Base-by-base conservation (phyloP, 35 echinoderm and acorn worm genomes). In the Hemicentrotus pulcherrimus region DNA sequence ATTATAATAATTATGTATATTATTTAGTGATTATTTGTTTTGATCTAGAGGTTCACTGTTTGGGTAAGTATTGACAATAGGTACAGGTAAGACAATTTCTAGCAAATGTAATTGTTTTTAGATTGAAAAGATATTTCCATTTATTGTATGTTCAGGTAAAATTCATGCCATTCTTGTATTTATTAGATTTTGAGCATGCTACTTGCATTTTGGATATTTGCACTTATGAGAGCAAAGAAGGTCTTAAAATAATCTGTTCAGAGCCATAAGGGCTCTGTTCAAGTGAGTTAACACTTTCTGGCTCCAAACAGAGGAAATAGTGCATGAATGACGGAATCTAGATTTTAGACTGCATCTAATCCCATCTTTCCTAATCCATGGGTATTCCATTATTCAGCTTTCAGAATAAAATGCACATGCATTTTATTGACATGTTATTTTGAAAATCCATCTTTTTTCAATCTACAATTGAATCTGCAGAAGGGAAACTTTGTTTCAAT, bases 301-400 rank as follows among this genome's bases (percentile, higher is more conserved):
- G 16, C 52, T 16, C 52, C 7, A 16, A 59, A 59, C 52, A 59
- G 50, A 55, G 8, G 61, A 70, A 28, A 24, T 70, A 22, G 65
- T 78, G 65, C 65, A 78, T 78, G 65, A n/a, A 78, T n/a, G 65
- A n/a, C n/a, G n/a, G n/a, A 30, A 78, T 28, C 6, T 78, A 18
- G 6, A 78, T 78, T 78, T 22, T 78, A 28, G 65, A 78, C 5
- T 78, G 65, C 65, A 78, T n/a, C 24, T 78, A n/a, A 24, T 78
- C 65, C 65, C 9, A 4, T 28, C 19, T n/a, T 28, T 78, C 22
- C 65, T 28, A 78, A 78, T n/a, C 65, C 65, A 4, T 22, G 19
- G 65, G 22, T 28, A n/a, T 78, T 78, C 65, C 65, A 78, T 78
- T 78, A 78, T 78, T 78, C 65, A 78, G 65, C 65, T n/a, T 78